Base-by-base conservation (phyloP, 2,113 vertebrate genomes). In the Rhinogobius similis region DNA sequence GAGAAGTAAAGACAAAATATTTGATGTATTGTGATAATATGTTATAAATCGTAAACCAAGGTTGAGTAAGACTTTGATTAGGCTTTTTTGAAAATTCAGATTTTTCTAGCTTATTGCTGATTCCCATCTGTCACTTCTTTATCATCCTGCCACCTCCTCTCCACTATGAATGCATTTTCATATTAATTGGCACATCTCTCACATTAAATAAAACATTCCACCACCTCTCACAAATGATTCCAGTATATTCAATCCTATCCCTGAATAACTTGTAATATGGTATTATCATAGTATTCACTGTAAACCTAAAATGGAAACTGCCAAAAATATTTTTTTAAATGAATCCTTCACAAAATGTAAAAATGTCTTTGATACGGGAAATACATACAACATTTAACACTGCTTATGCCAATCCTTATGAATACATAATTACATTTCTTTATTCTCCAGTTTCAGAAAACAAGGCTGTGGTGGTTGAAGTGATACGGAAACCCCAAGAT, bases 361-460 rank as follows among this genome's bases (percentile, higher is more conserved):
- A n/a, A n/a, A n/a, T n/a, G n/a, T n/a, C n/a, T n/a, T n/a, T n/a
- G n/a, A n/a, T n/a, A n/a, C n/a, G n/a, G n/a, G n/a, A n/a, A n/a
- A n/a, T n/a, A n/a, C n/a, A n/a, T n/a, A n/a, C n/a, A n/a, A n/a
- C n/a, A n/a, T n/a, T n/a, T n/a, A n/a, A n/a, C n/a, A n/a, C n/a
- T n/a, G n/a, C n/a, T n/a, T n/a, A n/a, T n/a, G n/a, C n/a, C n/a
- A n/a, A n/a, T 9, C 29, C 29, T 53, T 26, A 53, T 53, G 23
- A 55, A 26, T 10, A 50, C 7, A 50, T 21, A n/a, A 50, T 50
- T 50, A 26, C 52, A 55, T 58, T 29, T 14, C 5, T 50, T 50
- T 61, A 36, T 29, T 77, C 2, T 62, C 7, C 43, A 93, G 92
- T 86, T 72, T 76, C 76, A 66, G 52, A 72, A 56, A 65, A 70